Evolutionary conservation across 2,797 vertebrate genomes (phyloP), one percentile per base, ranked within the genome.

Genomic region (Falco cherrug): DNA sequence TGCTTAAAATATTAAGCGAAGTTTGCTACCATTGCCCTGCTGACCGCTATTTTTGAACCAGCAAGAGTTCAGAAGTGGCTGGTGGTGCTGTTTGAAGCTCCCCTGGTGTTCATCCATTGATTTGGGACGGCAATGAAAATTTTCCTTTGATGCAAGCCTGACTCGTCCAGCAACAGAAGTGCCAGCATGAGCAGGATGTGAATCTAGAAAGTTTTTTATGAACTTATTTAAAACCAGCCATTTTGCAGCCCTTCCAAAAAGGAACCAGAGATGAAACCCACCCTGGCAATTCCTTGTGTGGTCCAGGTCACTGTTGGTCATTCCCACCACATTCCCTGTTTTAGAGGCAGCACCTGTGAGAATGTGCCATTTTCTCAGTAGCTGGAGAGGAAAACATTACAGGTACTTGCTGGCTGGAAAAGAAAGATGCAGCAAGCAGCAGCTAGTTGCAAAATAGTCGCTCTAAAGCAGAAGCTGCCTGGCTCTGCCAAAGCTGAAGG

Each of bases 401-500:
- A 95, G 93, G 94, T 95, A 31, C 84, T 80, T n/a, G 33, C 94
- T 93, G 94, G 93, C 90, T 96, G 85, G 69, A 22, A 68, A 31
- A 50, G 78, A 85, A 60, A 37, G 90, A 88, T 91, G 95, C 94
- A 96, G 92, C 88, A 94, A 94, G 90, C 90, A 94, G 90, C 90
- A 95, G 95, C 94, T 83, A 86, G 96, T 96, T 96, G 94, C 96
- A 92, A 89, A 95, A 95, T 84, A 89, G 92, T 79, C 18, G 48
- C 86, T 86, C 97, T 89, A 91, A 91, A 95, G 95, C 90, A 94
- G 96, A 84, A 97, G 94, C 94, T 92, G 93, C 93, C 91, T 96
- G 53, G 21, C 91, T 95, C 89, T 94, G 81, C 89, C 95, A 92
- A 89, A 94, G 77, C 94, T 77, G 92, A 90, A 94, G 93, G 95